Conservation (phyloP, 2,113 vertebrate genomes). For the Pelecanus crispus region DNA sequence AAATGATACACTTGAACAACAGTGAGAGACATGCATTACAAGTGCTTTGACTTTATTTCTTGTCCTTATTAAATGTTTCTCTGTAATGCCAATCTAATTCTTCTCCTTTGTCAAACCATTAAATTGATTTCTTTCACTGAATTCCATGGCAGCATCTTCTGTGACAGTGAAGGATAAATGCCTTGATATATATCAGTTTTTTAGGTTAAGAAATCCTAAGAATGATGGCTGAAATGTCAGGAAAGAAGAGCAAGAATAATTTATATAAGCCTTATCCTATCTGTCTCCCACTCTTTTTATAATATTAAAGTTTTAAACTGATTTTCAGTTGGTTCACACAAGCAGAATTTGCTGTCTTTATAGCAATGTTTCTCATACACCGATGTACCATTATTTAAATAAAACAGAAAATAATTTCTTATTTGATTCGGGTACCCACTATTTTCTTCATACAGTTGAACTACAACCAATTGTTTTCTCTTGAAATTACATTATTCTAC, state of each 20-base stretch:
- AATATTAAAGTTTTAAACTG: not conserved
- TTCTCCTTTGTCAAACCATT: conserved; percentile 13
- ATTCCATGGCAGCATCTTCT: not conserved
- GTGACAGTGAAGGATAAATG: conserved; percentile 20
- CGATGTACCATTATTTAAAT: not conserved
- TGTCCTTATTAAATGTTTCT: conserved; percentile 12
- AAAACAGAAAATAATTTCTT: not conserved
- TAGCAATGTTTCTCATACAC: not conserved
- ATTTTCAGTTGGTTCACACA: not conserved
- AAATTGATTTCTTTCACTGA: conserved; percentile 6
- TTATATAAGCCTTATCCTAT: not conserved
- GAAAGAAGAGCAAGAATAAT: not conserved
- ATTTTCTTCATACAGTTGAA: not conserved
- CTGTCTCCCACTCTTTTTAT: not conserved
- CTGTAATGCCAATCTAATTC: conserved; percentile 7
- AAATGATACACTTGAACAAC: not conserved
- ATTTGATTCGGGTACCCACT: not conserved
- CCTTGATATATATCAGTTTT: not conserved
- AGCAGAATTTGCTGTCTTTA: not conserved
- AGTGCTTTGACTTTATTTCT: not conserved
- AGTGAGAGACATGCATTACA: not conserved
- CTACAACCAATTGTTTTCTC: not conserved
- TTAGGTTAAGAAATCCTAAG: not conserved
- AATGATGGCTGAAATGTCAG: not conserved
- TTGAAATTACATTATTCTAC: not conserved